phyloP scores from a whole-genome alignment of 2,797 vertebrate species.

The Mallotus villosus region DNA sequence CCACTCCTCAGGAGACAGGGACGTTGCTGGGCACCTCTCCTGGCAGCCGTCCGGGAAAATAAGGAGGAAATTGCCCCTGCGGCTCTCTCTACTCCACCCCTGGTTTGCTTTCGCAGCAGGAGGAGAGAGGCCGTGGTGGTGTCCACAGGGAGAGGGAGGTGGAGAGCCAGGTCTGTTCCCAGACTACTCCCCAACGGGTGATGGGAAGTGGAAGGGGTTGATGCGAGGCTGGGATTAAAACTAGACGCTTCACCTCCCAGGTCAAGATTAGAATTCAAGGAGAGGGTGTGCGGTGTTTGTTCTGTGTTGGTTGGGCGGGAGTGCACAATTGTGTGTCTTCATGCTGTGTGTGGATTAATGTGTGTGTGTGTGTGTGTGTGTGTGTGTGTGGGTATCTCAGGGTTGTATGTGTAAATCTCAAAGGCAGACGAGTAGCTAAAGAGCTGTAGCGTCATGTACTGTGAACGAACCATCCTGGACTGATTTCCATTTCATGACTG shows the following conservation, averaged over 20 bases:
- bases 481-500: not conserved
- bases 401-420: too few relatives aligned
- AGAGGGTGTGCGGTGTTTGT: not conserved
- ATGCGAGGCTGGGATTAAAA: constrained; percentile 1
- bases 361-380: constrained; percentile 6
- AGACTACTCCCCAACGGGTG: constrained; percentile 4
- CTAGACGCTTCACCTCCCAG: constrained; percentile 1
- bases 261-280: not conserved
- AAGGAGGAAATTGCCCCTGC: constrained; percentile 55
- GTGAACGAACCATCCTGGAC: not conserved
- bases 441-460: not conserved
- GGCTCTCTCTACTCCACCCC: constrained; percentile 12
- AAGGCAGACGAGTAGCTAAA: too few relatives aligned
- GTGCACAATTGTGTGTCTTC: not conserved
- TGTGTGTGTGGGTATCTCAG: not conserved
- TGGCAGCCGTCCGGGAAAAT: constrained; percentile 49
- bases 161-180: constrained; percentile 27
- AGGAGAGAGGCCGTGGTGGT: not conserved
- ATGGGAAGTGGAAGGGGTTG: not conserved
- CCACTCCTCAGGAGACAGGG: constrained; percentile 37
- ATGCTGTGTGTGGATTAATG: not conserved
- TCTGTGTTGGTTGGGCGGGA: constrained; percentile 20
- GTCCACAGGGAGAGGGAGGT: constrained; percentile 34
- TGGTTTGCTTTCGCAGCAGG: not conserved
- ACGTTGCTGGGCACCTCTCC: constrained; percentile 37